phyloP scores from a whole-genome alignment of 2,888 invertebrate genomes.

The Trichopoda pennipes region DNA sequence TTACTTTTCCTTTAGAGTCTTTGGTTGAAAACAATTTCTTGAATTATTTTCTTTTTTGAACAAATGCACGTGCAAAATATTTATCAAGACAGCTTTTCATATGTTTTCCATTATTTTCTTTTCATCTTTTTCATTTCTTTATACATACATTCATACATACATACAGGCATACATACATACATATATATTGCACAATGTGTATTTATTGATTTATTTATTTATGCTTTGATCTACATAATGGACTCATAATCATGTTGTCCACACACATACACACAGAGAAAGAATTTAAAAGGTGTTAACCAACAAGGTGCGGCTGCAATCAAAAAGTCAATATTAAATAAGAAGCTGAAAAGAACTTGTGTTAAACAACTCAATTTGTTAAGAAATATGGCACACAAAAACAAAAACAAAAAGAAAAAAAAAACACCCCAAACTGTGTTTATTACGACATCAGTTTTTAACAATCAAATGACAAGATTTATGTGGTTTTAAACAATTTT shows the following conservation, averaged over 20 bases:
- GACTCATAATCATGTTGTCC: slow-evolving; percentile 52
- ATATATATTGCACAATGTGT: slow-evolving; percentile 45
- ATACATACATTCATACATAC: too few relatives aligned
- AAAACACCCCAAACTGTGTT: slow-evolving; percentile 14
- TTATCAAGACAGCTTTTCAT: slow-evolving; percentile 59
- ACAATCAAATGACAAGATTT: slow-evolving; percentile 43
- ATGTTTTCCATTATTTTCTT: slow-evolving; percentile 5
- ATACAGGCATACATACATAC: too few relatives aligned
- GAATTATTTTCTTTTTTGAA: slow-evolving; percentile 22
- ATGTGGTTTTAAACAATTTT: slow-evolving; percentile 21
- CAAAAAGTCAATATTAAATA: slow-evolving; percentile 61
- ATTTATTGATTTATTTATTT: slow-evolving; percentile 44
- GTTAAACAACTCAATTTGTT: slow-evolving; percentile 55
- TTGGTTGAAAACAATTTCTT: slow-evolving; percentile 19
- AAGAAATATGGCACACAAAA: slow-evolving; percentile 8
- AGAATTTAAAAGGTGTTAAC: slow-evolving; percentile 65
- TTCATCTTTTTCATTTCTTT: slow-evolving; percentile 32
- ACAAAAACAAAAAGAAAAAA: too few relatives aligned
- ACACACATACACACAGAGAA: slow-evolving; percentile 29
- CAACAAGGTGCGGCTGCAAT: slow-evolving; percentile 66
- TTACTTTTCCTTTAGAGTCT: not conserved
- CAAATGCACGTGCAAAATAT: slow-evolving; percentile 67
- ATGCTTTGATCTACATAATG: slow-evolving; percentile 63
- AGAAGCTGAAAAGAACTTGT: slow-evolving; percentile 56
- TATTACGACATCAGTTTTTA: slow-evolving; percentile 37